Evolutionary conservation across 2,888 invertebrate species (phyloP), one percentile per base, ranked within the genome.

Genomic region (Stegana nigrithorax): DNA sequence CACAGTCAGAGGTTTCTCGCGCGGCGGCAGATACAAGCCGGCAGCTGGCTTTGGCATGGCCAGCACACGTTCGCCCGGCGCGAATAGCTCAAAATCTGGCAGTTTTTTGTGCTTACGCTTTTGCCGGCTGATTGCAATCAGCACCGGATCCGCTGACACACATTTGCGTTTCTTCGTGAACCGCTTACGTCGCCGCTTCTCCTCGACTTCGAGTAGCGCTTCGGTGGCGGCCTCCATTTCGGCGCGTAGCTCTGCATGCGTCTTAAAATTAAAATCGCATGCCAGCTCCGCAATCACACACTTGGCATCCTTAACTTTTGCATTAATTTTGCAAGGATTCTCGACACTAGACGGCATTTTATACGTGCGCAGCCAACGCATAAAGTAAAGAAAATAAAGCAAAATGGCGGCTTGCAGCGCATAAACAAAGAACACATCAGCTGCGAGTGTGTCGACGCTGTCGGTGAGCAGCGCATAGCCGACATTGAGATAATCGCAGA

Each of bases 111-210:
- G 45, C 27, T 67, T 78, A 57, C 70, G 69, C 58, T 66, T 63
- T 0, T 71, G 78, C 6, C 72, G 78, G n/a, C n/a, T n/a, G 14
- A 78, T 53, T 2, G 78, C 75, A 27, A 84, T 73, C 42, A 85
- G 73, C 23, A 85, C 72, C 12, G 85, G 85, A 32, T 84, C 86
- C 17, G 85, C 86, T 6, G 84, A 84, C 45, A 83, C 72, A 65
- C 84, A 85, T 66, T 81, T 83, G 12, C 85, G 78, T 58, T 80
- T 84, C 60, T 82, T 81, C 25, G 78, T 73, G 6, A 82, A 72
- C 10, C 73, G 71, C 63, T 81, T 84, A 64, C 78, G 81, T 1
- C 85, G 78, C 47, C 75, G 76, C 62, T 79, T 80, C 61, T 84
- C 84, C 70, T 84, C 84, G 53, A 80, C 71, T 62, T 82, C 82